Evolutionary conservation across 2,797 vertebrate genomes (phyloP).

Genomic region (Pangasius djambal): DNA sequence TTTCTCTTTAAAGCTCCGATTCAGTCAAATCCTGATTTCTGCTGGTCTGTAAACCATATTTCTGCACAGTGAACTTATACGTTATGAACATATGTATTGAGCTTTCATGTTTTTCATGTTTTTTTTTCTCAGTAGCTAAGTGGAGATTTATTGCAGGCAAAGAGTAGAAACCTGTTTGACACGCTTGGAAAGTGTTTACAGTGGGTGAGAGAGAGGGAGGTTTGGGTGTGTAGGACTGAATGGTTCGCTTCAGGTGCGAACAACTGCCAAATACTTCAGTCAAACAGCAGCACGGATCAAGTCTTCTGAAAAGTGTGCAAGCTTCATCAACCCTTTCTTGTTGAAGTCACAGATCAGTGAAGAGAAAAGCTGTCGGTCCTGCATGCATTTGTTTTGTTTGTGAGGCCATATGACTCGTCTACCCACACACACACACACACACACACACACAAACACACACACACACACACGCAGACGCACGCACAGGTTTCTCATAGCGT

Average conservation of each 20-base stretch:
- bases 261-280: neutral
- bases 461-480: neutral
- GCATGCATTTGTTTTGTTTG: neutral
- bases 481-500: neutral
- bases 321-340: neutral
- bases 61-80: neutral
- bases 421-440: neutral
- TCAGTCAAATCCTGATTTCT: neutral
- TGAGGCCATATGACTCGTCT: neutral
- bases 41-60: neutral
- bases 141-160: slow-evolving; percentile 31
- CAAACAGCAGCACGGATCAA: neutral
- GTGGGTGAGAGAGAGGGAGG: slow-evolving; percentile 9
- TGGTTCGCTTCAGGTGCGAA: slow-evolving; percentile 7
- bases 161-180: slow-evolving; percentile 59
- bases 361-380: neutral
- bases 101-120: neutral
- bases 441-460: neutral
- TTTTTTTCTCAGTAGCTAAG: neutral
- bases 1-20: neutral
- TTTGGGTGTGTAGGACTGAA: slow-evolving; percentile 20
- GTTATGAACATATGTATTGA: neutral
- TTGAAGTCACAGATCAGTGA: neutral
- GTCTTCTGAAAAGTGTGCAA: neutral
- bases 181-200: slow-evolving; percentile 45